phyloP scores from a whole-genome alignment of 2,888 invertebrate species.

The Ichneumoninae sp. region DNA sequence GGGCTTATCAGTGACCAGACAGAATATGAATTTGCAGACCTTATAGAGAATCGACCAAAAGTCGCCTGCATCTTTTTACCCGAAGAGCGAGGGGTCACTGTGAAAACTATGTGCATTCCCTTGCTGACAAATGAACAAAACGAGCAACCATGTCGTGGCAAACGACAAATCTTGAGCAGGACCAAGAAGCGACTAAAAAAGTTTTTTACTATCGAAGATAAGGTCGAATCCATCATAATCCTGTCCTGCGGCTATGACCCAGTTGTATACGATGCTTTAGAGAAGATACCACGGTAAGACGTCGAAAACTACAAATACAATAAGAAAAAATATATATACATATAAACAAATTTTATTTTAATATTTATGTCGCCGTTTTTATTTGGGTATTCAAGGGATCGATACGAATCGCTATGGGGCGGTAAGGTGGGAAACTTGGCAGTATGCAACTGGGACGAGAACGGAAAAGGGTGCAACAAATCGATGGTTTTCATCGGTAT shows the following conservation, averaged over 20 bases:
- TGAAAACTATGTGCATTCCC: constrained; percentile 65
- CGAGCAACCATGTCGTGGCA: neutral
- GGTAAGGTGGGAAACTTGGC: constrained; percentile 72
- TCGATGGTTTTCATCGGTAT: constrained; percentile 70
- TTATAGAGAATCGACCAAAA: constrained; percentile 11
- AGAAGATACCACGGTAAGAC: no score
- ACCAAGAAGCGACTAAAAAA: constrained; percentile 27
- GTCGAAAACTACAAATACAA: no score
- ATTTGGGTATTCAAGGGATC: no score
- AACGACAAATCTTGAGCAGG: neutral
- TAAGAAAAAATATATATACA: no score
- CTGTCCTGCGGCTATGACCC: no score
- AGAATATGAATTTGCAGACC: constrained; percentile 64
- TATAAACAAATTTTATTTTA: no score
- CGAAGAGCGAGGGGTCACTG: constrained; percentile 71
- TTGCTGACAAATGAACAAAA: constrained; percentile 7
- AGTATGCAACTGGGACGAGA: constrained; percentile 68
- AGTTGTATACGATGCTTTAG: no score
- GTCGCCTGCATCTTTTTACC: constrained; percentile 76
- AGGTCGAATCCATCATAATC: no score
- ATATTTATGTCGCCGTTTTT: no score
- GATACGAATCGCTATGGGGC: constrained; percentile 62
- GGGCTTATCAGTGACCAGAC: constrained; percentile 71
- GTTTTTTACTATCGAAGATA: neutral
- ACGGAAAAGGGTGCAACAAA: constrained; percentile 55